Evolutionary conservation across 2,113 vertebrate genomes (phyloP).

Genomic region (Numenius arquata): DNA sequence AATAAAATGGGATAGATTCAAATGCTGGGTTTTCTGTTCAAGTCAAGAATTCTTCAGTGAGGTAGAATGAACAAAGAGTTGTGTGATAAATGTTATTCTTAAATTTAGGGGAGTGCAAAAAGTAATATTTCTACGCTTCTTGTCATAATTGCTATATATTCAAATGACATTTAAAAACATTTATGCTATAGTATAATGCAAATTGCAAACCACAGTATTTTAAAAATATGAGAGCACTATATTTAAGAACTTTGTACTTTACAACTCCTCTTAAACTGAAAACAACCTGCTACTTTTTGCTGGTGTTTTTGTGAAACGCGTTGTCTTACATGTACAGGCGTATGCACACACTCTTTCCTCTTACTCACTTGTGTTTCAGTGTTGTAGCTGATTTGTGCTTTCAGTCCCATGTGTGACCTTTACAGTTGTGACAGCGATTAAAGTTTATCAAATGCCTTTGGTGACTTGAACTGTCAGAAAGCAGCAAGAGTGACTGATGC

Average conservation of each 20-base stretch:
- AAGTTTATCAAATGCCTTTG: constrained; percentile 70
- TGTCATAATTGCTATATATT: not conserved
- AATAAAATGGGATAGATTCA: constrained; percentile 1
- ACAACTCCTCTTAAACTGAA: not conserved
- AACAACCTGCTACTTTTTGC: not conserved
- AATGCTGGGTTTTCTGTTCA: constrained; percentile 4
- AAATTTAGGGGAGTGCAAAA: not conserved
- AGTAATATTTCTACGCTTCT: not conserved
- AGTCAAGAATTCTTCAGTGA: constrained; percentile 2
- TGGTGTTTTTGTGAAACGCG: not conserved
- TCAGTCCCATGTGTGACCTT: constrained; percentile 52
- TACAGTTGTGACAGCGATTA: constrained; percentile 59
- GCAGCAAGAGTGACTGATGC: constrained; percentile 58
- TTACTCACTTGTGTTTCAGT: not conserved
- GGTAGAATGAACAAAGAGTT: not conserved
- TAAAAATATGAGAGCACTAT: not conserved
- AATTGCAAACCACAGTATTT: not conserved
- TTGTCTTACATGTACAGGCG: accelerated
- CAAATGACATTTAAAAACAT: not conserved
- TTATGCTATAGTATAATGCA: not conserved
- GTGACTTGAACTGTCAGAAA: constrained; percentile 64
- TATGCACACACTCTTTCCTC: not conserved
- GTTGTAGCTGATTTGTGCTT: constrained; percentile 33
- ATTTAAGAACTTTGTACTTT: not conserved
- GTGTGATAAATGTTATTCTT: not conserved